Percentiles rank a stretch among this genome's conserved stretches.
Evolutionary conservation across 2,797 vertebrate genomes (phyloP).

Genomic region (Heliangelus exortis): DNA sequence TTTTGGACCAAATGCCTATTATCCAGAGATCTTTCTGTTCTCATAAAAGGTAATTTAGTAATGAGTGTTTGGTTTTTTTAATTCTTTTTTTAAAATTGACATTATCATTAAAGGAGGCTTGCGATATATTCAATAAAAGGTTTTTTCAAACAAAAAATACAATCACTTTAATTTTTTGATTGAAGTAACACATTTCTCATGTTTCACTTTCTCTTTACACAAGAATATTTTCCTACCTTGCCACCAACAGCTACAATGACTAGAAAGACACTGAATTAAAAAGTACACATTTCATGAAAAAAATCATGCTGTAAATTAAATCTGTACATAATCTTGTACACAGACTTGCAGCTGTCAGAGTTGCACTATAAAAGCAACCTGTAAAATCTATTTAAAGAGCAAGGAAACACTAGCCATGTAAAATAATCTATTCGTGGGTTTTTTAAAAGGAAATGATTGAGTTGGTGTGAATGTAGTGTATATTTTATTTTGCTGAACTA

Average conservation of each 20-base stretch:
- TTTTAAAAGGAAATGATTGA: not conserved
- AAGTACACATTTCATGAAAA: not conserved
- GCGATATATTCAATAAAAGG: not conserved
- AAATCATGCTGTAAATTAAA: slow-evolving; percentile 41
- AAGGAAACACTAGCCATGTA: not conserved
- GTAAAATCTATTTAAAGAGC: slow-evolving; percentile 10
- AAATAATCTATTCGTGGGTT: not conserved
- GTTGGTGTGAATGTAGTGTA: not conserved
- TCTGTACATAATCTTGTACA: not conserved
- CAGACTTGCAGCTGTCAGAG: not conserved
- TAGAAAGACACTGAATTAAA: not conserved
- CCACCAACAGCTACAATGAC: not conserved
- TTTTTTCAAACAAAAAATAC: not conserved
- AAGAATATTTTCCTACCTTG: not conserved
- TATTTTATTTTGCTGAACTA: not conserved
- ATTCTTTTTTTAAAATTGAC: not conserved
- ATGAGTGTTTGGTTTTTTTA: not conserved
- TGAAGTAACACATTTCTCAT: not conserved
- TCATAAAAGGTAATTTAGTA: slow-evolving; percentile 73
- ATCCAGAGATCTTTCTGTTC: slow-evolving; percentile 40
- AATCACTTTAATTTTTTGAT: not conserved
- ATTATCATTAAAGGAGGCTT: slow-evolving; percentile 7
- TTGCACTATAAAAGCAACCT: not conserved
- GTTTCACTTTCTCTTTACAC: not conserved
- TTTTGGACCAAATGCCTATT: slow-evolving; percentile 50